These are phyloP conservation scores for Melanargia galathea DNA, from an alignment of 2,888 invertebrate species.

Conservation along the genomic window DNA sequence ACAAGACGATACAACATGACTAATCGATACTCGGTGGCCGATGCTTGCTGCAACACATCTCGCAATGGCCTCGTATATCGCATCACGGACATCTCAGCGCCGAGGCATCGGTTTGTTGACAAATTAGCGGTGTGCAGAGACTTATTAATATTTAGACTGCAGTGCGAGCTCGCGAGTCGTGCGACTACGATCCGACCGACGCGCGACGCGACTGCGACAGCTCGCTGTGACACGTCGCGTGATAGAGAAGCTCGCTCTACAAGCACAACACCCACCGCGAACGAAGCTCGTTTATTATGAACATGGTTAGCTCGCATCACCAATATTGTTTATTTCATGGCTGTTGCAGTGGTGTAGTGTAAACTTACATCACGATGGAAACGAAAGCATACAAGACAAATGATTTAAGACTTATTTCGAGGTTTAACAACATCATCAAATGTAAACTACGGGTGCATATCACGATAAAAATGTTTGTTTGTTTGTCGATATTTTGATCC, in stretches of 20 bases:
- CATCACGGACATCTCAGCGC: not conserved
- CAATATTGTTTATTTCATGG: too few relatives aligned
- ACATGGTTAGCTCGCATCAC: too few relatives aligned
- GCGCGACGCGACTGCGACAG: not conserved
- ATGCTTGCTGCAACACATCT: not conserved
- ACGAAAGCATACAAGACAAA: too few relatives aligned
- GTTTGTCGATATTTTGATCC: too few relatives aligned
- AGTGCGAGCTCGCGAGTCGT: slow-evolving; percentile 57
- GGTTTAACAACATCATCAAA: too few relatives aligned
- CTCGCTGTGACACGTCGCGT: not conserved
- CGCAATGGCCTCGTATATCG: not conserved
- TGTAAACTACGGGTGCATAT: too few relatives aligned
- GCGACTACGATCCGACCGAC: slow-evolving; percentile 45
- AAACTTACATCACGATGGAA: too few relatives aligned
- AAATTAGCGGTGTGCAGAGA: not conserved
- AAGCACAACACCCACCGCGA: not conserved
- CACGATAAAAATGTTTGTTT: too few relatives aligned
- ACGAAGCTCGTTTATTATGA: too few relatives aligned
- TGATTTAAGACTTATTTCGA: too few relatives aligned
- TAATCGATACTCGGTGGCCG: not conserved
- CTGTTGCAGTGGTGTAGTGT: too few relatives aligned
- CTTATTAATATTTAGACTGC: slow-evolving; percentile 42
- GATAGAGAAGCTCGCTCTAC: slow-evolving; percentile 1
- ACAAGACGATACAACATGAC: too few relatives aligned
- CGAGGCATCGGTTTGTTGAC: not conserved